Conservation (phyloP, 2,797 vertebrate species). For the Sphenopsis melanotis region DNA sequence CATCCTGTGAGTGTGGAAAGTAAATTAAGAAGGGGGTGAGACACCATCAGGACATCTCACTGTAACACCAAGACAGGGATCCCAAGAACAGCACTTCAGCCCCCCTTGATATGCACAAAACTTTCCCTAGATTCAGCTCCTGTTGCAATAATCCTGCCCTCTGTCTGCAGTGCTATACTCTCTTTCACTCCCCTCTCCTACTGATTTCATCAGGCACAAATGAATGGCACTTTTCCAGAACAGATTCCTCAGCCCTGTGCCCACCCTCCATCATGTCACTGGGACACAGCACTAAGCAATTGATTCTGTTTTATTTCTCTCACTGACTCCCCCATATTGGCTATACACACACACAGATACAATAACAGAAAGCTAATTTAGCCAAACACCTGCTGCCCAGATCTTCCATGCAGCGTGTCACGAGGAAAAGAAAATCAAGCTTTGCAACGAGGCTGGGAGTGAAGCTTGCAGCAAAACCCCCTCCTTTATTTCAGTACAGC, state of each 20-base stretch:
- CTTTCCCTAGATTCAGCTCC: background rate
- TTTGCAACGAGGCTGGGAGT: background rate
- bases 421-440: background rate
- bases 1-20: accelerated
- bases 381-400: slow-evolving; percentile 12
- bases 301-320: background rate
- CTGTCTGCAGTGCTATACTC: background rate
- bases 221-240: background rate
- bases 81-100: background rate
- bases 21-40: background rate
- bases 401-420: background rate
- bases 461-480: background rate
- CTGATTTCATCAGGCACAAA: background rate
- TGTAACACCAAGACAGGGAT: too few relatives aligned
- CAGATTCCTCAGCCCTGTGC: background rate
- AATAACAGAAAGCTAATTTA: background rate
- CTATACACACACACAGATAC: background rate
- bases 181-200: too few relatives aligned
- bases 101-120: background rate
- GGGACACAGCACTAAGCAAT: background rate
- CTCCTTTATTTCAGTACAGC: background rate
- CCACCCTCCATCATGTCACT: background rate
- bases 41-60: background rate
- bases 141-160: background rate
- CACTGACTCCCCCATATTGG: background rate